A percentile compares a stretch with the other conserved stretches of the same genome.
Conservation (phyloP, 2,888 invertebrate genomes). For the Cyclophora albipunctata region DNA sequence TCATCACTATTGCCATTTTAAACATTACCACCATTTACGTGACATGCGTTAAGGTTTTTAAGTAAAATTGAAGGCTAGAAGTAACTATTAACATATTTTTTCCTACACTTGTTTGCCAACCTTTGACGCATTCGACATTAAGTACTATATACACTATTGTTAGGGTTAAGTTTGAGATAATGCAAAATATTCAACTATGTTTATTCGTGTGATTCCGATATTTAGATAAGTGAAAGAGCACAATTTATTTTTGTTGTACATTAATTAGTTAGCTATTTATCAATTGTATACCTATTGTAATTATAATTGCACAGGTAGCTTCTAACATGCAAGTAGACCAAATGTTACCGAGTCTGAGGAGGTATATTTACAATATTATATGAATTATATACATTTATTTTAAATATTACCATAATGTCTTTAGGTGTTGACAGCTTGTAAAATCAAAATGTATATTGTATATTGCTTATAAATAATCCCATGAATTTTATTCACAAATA, state of each 20-base stretch:
- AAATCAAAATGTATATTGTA: conserved; percentile 61
- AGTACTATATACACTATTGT: no score
- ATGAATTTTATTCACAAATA: conserved; percentile 37
- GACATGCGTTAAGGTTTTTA: no score
- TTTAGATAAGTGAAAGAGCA: conserved; percentile 27
- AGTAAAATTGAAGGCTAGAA: no score
- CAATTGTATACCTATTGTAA: conserved; percentile 21
- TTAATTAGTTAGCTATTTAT: conserved; percentile 39
- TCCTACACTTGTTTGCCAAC: no score
- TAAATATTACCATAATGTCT: conserved; percentile 25
- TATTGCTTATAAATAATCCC: conserved; percentile 61
- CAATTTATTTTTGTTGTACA: conserved; percentile 39
- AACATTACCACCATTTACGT: no score
- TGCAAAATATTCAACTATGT: not conserved
- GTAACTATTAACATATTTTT: no score
- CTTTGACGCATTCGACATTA: no score
- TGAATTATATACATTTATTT: conserved; percentile 17
- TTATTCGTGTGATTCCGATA: conserved; percentile 1
- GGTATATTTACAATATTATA: conserved; percentile 8
- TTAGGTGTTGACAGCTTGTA: conserved; percentile 38
- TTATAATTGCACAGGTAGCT: conserved; percentile 7
- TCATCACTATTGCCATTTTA: no score
- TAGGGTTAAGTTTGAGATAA: no score
- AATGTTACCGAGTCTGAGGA: conserved; percentile 9
- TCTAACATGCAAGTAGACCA: conserved; percentile 9